Evolutionary conservation across 2,888 invertebrate species (phyloP).

Genomic region (Operophtera brumata): DNA sequence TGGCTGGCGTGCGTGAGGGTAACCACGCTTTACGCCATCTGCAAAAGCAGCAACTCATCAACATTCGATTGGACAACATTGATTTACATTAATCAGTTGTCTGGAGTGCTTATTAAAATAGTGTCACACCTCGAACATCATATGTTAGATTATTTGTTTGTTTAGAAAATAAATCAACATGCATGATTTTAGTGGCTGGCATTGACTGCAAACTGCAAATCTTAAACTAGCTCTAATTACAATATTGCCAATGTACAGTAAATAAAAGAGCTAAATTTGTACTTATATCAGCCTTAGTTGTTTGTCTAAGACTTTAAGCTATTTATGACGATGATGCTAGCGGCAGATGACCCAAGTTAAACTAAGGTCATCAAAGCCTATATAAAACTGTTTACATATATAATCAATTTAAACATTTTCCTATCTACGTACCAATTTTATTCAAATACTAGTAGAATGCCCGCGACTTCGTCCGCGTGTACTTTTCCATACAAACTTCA

Average conservation of each 20-base stretch:
- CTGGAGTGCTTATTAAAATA: constrained; percentile 1
- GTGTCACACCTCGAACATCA: constrained; percentile 2
- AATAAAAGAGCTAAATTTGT: too few species aligned
- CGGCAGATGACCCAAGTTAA: constrained; percentile 20
- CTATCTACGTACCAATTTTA: too few species aligned
- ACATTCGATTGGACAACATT: constrained; percentile 36
- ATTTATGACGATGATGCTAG: constrained; percentile 18
- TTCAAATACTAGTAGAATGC: too few species aligned
- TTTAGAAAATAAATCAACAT: constrained; percentile 12
- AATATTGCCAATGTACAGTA: constrained; percentile 3
- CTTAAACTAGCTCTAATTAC: constrained; percentile 6
- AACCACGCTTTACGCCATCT: constrained; percentile 76
- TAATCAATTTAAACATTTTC: constrained; percentile 16
- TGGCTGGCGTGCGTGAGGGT: constrained; percentile 70
- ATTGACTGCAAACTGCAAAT: constrained; percentile 13
- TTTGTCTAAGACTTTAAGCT: constrained; percentile 7
- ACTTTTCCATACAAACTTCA: too few species aligned
- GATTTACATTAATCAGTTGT: constrained; percentile 19
- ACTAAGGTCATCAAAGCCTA: constrained; percentile 16
- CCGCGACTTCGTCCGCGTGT: too few species aligned
- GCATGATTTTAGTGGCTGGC: constrained; percentile 12
- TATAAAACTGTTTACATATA: constrained; percentile 16
- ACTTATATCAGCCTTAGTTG: too few species aligned
- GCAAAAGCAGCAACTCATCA: constrained; percentile 66
- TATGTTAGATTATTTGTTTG: too few species aligned